phyloP scores from a whole-genome alignment of 2,113 vertebrate genomes.

The Okapia johnstoni region DNA sequence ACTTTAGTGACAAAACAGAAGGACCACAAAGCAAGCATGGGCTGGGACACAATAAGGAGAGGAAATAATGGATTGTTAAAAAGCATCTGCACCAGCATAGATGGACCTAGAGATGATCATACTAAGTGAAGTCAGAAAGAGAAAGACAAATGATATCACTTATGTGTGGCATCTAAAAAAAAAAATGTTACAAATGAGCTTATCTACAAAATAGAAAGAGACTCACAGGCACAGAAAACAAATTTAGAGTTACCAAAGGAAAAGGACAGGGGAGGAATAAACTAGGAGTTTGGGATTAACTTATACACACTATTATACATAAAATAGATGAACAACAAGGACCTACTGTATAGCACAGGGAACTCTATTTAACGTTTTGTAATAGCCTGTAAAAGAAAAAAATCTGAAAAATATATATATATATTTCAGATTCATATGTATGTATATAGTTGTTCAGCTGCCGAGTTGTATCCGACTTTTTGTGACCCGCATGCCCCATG shows the following conservation, averaged over 20 bases:
- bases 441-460: neutral
- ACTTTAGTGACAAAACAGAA: neutral
- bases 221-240: neutral
- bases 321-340: neutral
- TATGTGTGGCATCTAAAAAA: neutral
- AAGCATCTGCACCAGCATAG: neutral
- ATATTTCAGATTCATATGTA: neutral
- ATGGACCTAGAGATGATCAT: neutral
- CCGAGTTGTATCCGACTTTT: neutral
- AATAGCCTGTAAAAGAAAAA: neutral
- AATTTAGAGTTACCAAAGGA: neutral
- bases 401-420: neutral
- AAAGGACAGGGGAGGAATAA: neutral
- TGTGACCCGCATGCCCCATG: neutral
- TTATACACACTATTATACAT: neutral
- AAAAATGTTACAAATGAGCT: neutral
- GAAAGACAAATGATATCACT: neutral
- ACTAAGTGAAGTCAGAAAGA: neutral
- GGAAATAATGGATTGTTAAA: neutral
- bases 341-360: neutral
- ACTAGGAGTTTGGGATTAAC: neutral
- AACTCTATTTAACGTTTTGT: neutral
- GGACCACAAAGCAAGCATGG: fast-evolving
- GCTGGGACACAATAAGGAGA: neutral
- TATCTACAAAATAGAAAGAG: neutral